A percentile compares a stretch with the other conserved stretches of the same genome.
Evolutionary conservation across 1,140 invertebrate species (phyloP).

Genomic region (Cydia splendana): DNA sequence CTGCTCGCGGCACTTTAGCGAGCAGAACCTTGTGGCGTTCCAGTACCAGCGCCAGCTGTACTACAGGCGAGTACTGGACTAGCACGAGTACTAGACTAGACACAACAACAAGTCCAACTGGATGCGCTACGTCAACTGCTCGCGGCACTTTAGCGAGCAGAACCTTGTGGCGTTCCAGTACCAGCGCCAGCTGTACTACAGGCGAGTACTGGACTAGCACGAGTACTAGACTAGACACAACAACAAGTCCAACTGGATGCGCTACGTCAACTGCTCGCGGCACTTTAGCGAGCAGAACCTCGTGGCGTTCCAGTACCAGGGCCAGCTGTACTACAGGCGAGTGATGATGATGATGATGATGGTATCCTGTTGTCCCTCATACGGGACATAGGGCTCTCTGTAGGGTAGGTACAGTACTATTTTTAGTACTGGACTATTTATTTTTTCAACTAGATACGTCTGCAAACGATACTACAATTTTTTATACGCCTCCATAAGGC

Average conservation of each 20-base stretch:
- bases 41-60: conserved; percentile 77
- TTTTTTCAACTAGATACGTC: no score
- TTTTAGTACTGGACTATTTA: no score
- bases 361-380: no score
- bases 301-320: no score
- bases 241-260: conserved; percentile 75
- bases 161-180: no score
- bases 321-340: no score
- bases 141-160: conserved; percentile 47
- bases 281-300: conserved; percentile 36
- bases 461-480: no score
- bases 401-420: no score
- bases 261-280: conserved; percentile 60
- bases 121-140: conserved; percentile 68
- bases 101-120: conserved; percentile 65
- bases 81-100: neutral
- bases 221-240: neutral
- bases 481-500: no score
- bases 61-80: conserved; percentile 51
- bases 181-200: no score
- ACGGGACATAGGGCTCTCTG: no score
- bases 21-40: conserved; percentile 79
- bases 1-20: conserved; percentile 35
- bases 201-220: neutral
- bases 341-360: no score